Base-by-base conservation (phyloP, 1,140 invertebrate species). In the Drosophila burlai region DNA sequence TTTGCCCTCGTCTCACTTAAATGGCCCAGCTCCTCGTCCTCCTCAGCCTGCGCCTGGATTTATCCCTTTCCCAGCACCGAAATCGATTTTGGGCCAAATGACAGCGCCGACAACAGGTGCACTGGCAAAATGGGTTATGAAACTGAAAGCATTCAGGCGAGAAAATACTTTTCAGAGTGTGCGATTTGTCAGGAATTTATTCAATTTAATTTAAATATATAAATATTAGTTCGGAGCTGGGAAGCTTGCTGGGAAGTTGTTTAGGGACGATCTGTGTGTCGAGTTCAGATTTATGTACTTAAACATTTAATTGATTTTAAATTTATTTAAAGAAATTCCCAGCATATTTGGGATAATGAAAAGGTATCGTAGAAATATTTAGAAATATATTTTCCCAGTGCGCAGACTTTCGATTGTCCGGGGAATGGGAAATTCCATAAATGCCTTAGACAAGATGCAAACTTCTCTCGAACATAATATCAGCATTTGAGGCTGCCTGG, bases 71-170 rank as follows among this genome's bases (percentile, higher is more conserved):
- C 52, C 52, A 62, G 52, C 24, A 21, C 36, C 66, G 40, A 58
- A 89, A 89, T 89, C 84, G 84, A 89, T 89, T 87, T 90, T 79
- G 47, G 74, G 81, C 52, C 61, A 59, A 67, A 66, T 61, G 81
- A 54, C 84, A 61, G 49, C 68, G 71, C 26, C 64, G 81, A 68
- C 47, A 71, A 45, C 42, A 57, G 18, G 34, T 74, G 69, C 72
- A 73, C 52, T 42, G 18, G 18, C 1, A 40, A 71, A 59, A 49
- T 29, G 26, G n/a, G 29, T 45, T 43, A 34, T 16, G 10, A 26
- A 5, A 43, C 4, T 31, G 3, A 5, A 4, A 1, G 24, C 9
- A 24, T 38, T 55, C 36, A 24, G 38, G 34, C 34, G 34, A 18
- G 13, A 9, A 38, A 38, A 38, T 24, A 9, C 18, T 24, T 21